Base-by-base conservation (phyloP, 35 echinoderm and acorn worm species). In the Diadema setosum region DNA sequence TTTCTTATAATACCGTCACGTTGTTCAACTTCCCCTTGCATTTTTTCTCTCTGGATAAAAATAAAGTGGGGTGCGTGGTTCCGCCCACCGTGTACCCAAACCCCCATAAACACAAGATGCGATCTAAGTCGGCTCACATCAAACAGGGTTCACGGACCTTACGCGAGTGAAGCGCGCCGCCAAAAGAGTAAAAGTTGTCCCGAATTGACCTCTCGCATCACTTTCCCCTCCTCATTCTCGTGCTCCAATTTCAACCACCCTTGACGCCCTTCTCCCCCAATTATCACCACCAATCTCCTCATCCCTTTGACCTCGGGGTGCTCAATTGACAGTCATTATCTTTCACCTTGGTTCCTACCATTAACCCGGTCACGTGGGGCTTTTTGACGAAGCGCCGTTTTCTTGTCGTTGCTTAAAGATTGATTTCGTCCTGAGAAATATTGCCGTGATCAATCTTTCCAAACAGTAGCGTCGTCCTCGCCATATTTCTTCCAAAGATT, bases 281-380 rank as follows among this genome's bases (percentile, higher is more conserved):
- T 67, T 67, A 67, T 34, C 63, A 67, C 63, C 24, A 34, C 24
- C 63, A 67, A 67, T 67, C 2, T 26, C 63, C 63, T 26, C 63
- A 67, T 78, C 40, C 73, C 25, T 44, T 78, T 78, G 73, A 78
- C 33, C 73, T 36, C 29, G 15, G 73, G 26, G 73, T 26, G 35
- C 73, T 25, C 33, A 78, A 78, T 39, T 78, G 73, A 78, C 73
- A 78, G 40, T 44, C 73, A 78, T 78, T 78, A 78, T 78, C 73
- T 78, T 78, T 78, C 73, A 78, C 73, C 73, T 78, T 78, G 73
- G 37, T 35, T 25, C 73, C 33, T 6, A 16, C 63, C 63, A 67
- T 67, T 67, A 67, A 78, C 25, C 73, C 35, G 73, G 27, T 78
- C 73, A 78, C 40, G 73, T 78, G 73, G 39, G 7, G 18, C 2